Evolutionary conservation across 2,113 vertebrate genomes (phyloP).

Genomic region (Rhinolophus sinicus): DNA sequence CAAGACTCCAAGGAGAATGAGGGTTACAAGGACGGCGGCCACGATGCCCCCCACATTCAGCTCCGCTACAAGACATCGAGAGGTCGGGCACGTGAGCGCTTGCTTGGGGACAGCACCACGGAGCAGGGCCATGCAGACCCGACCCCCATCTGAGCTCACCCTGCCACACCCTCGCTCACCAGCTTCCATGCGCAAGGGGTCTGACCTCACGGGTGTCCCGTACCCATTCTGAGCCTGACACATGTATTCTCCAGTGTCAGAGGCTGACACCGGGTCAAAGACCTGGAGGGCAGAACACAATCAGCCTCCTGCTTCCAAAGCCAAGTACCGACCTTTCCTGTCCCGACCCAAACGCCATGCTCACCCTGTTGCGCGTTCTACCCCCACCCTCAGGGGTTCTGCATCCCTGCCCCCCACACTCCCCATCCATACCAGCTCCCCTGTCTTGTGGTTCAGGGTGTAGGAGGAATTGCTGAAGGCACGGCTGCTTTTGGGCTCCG

Average conservation of each 20-base stretch:
- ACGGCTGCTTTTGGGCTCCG: slow-evolving; percentile 87
- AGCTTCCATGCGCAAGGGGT: slow-evolving; percentile 88
- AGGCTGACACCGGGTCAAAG: slow-evolving; percentile 87
- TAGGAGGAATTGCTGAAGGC: slow-evolving; percentile 93
- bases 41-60: slow-evolving; percentile 92
- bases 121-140: too few relatives aligned
- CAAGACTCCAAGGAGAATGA: slow-evolving; percentile 85
- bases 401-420: too few relatives aligned
- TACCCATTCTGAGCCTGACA: slow-evolving; percentile 91
- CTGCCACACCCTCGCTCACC: slow-evolving; percentile 85
- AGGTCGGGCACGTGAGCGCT: fast-evolving
- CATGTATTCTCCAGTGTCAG: slow-evolving; percentile 90
- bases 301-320: fast-evolving
- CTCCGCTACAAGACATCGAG: slow-evolving; percentile 83
- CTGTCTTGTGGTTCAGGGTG: slow-evolving; percentile 86
- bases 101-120: too few relatives aligned
- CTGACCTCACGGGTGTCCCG: slow-evolving; percentile 83
- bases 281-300: slow-evolving; percentile 78
- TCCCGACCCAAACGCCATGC: not conserved
- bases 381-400: not conserved
- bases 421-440: slow-evolving; percentile 88
- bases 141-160: too few relatives aligned
- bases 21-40: slow-evolving; percentile 87
- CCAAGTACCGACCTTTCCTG: not conserved
- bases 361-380: not conserved